Evolutionary conservation across 2,113 vertebrate species (phyloP).

Genomic region (Rhagologus leucostigma): DNA sequence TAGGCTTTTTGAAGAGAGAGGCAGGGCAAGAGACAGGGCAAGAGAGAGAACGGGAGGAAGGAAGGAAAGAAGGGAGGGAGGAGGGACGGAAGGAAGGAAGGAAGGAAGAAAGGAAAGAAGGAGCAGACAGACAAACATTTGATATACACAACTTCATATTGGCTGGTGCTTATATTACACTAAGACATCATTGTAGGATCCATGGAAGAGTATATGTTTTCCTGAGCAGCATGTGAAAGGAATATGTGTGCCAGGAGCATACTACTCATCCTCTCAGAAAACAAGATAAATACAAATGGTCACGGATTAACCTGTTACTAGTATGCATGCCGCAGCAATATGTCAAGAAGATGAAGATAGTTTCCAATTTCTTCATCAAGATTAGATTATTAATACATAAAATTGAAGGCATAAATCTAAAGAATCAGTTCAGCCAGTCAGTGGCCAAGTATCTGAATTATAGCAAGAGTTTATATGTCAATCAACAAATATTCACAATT

Average conservation of each 20-base stretch:
- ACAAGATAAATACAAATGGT: background rate
- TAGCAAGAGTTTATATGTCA: background rate
- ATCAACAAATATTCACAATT: background rate
- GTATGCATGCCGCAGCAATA: background rate
- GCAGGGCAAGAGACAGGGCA: background rate
- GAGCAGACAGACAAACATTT: background rate
- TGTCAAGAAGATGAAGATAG: background rate
- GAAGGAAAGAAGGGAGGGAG: background rate
- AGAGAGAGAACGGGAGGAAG: background rate
- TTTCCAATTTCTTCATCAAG: background rate
- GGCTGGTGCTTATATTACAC: background rate
- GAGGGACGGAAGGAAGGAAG: background rate
- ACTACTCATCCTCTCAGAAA: background rate
- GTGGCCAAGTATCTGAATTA: background rate
- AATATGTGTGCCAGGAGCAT: background rate
- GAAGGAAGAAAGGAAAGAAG: background rate
- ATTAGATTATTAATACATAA: background rate
- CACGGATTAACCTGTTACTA: background rate
- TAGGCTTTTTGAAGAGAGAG: background rate
- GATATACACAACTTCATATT: background rate
- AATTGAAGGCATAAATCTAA: background rate
- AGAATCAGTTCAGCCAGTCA: background rate
- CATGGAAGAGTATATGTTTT: background rate
- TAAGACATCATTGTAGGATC: background rate
- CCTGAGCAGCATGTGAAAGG: background rate